Conservation (phyloP, 1,140 invertebrate species). For the Drosophila gunungcola region DNA sequence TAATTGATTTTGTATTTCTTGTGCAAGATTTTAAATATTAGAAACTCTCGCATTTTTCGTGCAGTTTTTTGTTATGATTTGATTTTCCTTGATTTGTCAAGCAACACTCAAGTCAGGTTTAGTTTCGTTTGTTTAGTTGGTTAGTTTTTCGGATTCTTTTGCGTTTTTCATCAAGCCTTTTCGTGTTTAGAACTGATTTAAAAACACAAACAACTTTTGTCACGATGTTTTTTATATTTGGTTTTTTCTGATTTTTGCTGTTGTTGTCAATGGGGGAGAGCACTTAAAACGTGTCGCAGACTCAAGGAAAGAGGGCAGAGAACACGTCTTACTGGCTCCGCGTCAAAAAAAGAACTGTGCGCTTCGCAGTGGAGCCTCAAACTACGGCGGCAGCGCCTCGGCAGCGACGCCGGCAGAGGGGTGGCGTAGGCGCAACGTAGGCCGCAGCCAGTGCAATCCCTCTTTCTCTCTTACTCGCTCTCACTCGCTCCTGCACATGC, state of each 20-base stretch:
- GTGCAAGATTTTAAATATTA: conserved; percentile 75
- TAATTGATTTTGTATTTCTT: conserved; percentile 81
- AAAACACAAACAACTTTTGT: conserved; percentile 66
- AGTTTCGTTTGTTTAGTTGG: conserved; percentile 33
- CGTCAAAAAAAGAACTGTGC: conserved; percentile 76
- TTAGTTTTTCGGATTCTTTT: conserved; percentile 60
- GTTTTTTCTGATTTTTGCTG: conserved; percentile 26
- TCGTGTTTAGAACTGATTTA: conserved; percentile 62
- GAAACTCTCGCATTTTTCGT: conserved; percentile 73
- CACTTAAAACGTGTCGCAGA: conserved; percentile 77
- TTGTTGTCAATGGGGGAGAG: conserved; percentile 54
- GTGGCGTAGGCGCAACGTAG: conserved; percentile 48
- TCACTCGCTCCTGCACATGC: conserved; percentile 40
- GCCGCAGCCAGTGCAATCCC: conserved; percentile 49
- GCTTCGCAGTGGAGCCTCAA: conserved; percentile 52
- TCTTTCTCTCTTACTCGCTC: conserved; percentile 25
- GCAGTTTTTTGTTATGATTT: conserved; percentile 37
- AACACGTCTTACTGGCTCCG: conserved; percentile 85
- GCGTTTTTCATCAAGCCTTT: conserved; percentile 71
- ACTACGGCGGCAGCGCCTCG: conserved; percentile 31
- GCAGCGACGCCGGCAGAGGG: conserved; percentile 20
- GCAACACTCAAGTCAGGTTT: conserved; percentile 45
- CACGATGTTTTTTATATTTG: conserved; percentile 10
- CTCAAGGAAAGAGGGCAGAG: conserved; percentile 68
- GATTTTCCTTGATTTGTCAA: conserved; percentile 38